phyloP scores from a whole-genome alignment of 1,140 invertebrate genomes.

The Drosophila pandora region DNA sequence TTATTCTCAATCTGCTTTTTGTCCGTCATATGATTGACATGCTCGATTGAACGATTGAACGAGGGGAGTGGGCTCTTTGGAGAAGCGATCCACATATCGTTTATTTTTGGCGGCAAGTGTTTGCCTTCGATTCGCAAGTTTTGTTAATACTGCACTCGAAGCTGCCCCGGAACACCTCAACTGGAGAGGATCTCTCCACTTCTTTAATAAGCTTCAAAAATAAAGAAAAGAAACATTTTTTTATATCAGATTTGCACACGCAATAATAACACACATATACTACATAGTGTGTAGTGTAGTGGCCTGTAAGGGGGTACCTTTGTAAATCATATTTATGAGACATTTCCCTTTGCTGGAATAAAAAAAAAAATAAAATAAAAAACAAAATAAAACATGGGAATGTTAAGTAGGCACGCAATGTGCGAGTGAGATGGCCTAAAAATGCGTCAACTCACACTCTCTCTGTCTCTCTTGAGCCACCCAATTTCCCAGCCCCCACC shows the following conservation, averaged over 20 bases:
- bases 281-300: no score
- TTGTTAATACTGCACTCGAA: conserved; percentile 52
- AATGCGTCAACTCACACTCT: conserved; percentile 24
- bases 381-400: conserved; percentile 28
- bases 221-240: conserved; percentile 7
- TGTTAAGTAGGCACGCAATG: conserved; percentile 50
- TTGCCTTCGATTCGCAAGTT: conserved; percentile 47
- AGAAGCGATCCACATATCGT: conserved; percentile 31
- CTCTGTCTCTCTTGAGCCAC: no score
- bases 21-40: conserved; percentile 53
- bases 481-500: not conserved
- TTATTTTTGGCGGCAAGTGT: conserved; percentile 52
- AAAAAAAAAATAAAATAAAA: conserved; percentile 21
- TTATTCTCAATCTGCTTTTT: conserved; percentile 47
- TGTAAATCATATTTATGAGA: conserved; percentile 48
- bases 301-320: not conserved
- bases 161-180: conserved; percentile 22
- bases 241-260: conserved; percentile 36
- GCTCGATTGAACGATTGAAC: conserved; percentile 37
- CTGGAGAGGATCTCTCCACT: conserved; percentile 13
- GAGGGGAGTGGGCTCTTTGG: not conserved
- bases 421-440: conserved; percentile 25
- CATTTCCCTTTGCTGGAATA: conserved; percentile 41
- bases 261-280: conserved; percentile 16
- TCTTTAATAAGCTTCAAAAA: conserved; percentile 18